Evolutionary conservation across 2,888 invertebrate species (phyloP), one percentile per base, ranked within the genome.

Genomic region (Eristalis pertinax): DNA sequence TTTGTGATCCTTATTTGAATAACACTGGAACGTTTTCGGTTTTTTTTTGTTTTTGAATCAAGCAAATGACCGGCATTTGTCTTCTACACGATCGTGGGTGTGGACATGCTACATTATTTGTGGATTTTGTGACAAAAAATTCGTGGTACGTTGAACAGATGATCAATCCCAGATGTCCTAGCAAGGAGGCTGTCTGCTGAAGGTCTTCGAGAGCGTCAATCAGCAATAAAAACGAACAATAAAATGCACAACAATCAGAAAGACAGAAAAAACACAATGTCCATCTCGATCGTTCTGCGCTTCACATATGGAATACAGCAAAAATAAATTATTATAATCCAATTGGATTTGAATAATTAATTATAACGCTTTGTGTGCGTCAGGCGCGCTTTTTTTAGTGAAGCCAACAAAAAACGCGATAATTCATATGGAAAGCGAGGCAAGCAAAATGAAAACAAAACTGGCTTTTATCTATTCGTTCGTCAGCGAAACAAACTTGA

Each of bases 321-420:
- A 88, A 92, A 92, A 93, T 93, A 93, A 93, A 93, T 93, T 93
- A 93, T 92, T 92, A 92, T 92, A 93, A 93, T 92, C 93, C 92
- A 92, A 92, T 92, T 92, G 93, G 93, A 93, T 93, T 93, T 93
- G 92, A 93, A 93, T 93, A 93, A 93, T 93, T 93, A 93, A 93
- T 93, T 90, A 68, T 56, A 50, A 4, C 11, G 72, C 63, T 83
- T 73, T 78, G 63, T 73, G 73, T 73, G 77, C 63, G 83, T 73
- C 75, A 77, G 29, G 70, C 60, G 76, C 67, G 60, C 81, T 69
- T 75, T 82, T 76, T 82, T 64, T 24, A 19, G 19, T 22, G 22
- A 50, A 32, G 32, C 10, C 8, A 29, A 29, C 29, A 29, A 4
- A 65, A 50, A 29, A 56, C 26, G 22, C 22, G 50, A 63, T 67